phyloP scores from a whole-genome alignment of 2,888 invertebrate species.

The Geophilus truncorum region DNA sequence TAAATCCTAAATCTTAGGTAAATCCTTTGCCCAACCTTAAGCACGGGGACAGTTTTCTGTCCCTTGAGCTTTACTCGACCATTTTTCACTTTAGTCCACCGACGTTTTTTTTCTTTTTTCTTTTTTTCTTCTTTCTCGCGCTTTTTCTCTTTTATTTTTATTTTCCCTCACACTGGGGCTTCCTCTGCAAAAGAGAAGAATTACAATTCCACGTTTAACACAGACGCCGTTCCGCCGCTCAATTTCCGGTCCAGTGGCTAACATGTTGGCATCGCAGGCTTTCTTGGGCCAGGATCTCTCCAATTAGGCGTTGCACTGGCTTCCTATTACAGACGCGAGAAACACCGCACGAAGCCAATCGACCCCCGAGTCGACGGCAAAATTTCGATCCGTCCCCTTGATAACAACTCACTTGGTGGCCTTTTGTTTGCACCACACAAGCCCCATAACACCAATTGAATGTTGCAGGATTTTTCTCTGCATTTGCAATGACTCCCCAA shows the following conservation, averaged over 20 bases:
- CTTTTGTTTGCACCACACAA: neutral
- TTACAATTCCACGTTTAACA: neutral
- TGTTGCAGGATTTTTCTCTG: neutral
- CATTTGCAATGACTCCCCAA: neutral
- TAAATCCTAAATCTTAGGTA: neutral
- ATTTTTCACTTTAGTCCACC: neutral
- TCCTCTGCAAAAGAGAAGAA: neutral
- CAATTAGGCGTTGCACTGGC: neutral
- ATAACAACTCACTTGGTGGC: neutral
- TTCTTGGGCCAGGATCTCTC: neutral
- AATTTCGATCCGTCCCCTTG: neutral
- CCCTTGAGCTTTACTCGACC: neutral
- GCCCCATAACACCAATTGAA: neutral
- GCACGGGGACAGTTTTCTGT: neutral
- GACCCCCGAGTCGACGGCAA: neutral
- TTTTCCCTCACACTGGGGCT: neutral
- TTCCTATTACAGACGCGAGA: neutral
- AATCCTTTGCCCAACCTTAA: neutral
- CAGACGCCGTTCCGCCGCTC: neutral
- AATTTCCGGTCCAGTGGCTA: neutral
- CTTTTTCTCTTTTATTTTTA: neutral
- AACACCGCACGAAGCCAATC: neutral
- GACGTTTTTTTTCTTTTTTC: neutral
- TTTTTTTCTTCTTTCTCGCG: neutral
- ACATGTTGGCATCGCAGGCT: neutral